Evolutionary conservation across 2,888 invertebrate species (phyloP).

Genomic region (Pseudoips prasinana): DNA sequence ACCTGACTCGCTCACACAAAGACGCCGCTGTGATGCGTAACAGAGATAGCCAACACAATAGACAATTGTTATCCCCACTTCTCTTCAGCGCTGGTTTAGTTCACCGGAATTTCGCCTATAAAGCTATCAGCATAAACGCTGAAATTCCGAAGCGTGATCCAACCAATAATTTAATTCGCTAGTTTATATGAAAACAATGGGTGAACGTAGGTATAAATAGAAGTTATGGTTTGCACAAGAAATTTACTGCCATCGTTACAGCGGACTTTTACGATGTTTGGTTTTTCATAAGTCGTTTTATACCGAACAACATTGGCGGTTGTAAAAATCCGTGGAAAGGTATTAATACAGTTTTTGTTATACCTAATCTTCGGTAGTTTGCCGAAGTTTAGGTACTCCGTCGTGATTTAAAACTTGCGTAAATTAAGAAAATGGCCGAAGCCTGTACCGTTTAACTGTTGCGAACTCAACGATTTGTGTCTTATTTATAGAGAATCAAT

Average conservation of each 20-base stretch:
- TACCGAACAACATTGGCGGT: conserved; percentile 22
- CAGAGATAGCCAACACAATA: conserved; percentile 79
- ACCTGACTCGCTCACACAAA: conserved; percentile 55
- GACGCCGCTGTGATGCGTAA: conserved; percentile 60
- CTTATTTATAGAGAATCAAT: too few species aligned
- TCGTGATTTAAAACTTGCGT: conserved; percentile 9
- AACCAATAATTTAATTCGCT: conserved; percentile 77
- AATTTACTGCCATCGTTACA: conserved; percentile 47
- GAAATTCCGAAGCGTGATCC: conserved; percentile 40
- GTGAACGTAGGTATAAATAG: conserved; percentile 53
- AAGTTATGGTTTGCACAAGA: conserved; percentile 42
- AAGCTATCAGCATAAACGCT: conserved; percentile 28
- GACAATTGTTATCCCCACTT: conserved; percentile 80
- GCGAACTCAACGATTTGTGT: too few species aligned
- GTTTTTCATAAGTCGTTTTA: conserved; percentile 32
- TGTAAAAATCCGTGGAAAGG: conserved; percentile 29
- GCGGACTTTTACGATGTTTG: conserved; percentile 41
- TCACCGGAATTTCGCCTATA: conserved; percentile 43
- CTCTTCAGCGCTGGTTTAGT: conserved; percentile 53
- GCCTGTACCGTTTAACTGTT: too few species aligned
- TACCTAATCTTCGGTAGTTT: conserved; percentile 25
- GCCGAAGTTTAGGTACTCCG: conserved; percentile 21
- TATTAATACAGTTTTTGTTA: conserved; percentile 30
- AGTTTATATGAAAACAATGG: conserved; percentile 76
- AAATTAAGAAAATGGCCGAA: conserved; percentile 1